Evolutionary conservation across 2,797 vertebrate species (phyloP).

Genomic region (Menidia menidia): DNA sequence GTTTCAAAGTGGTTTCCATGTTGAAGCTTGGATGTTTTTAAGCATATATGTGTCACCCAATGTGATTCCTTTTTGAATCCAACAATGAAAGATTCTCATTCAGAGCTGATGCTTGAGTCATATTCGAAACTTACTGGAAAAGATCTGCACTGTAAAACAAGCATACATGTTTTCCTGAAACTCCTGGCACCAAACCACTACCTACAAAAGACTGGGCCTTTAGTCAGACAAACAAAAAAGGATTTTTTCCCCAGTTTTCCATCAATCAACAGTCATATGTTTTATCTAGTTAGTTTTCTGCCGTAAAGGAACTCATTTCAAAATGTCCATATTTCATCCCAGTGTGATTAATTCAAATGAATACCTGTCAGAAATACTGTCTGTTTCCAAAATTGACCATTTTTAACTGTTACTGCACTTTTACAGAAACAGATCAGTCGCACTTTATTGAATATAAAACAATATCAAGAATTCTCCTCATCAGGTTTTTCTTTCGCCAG

Average conservation of each 20-base stretch:
- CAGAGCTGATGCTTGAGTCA: conserved; percentile 52
- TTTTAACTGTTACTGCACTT: too few species aligned
- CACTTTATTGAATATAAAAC: not conserved
- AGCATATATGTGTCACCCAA: conserved; percentile 4
- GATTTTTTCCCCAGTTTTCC: not conserved
- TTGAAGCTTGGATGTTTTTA: not conserved
- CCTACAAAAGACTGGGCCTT: not conserved
- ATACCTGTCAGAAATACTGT: not conserved
- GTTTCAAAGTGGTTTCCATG: not conserved
- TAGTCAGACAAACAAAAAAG: not conserved
- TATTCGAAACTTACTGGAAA: conserved; percentile 62
- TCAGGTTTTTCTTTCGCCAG: not conserved
- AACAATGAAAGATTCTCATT: conserved; percentile 14
- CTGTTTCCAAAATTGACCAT: not conserved
- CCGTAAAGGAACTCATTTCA: too few species aligned
- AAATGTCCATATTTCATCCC: not conserved
- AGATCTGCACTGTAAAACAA: conserved; percentile 39
- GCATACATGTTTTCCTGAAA: conserved; percentile 37
- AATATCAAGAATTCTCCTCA: not conserved
- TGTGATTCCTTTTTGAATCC: not conserved
- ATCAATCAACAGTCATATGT: not conserved
- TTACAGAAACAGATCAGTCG: too few species aligned
- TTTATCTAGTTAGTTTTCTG: not conserved
- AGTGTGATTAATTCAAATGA: not conserved
- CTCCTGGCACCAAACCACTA: not conserved